These are phyloP conservation scores for Lagodon rhomboides DNA, from an alignment of 2,797 vertebrate genomes.

Conservation along the genomic window DNA sequence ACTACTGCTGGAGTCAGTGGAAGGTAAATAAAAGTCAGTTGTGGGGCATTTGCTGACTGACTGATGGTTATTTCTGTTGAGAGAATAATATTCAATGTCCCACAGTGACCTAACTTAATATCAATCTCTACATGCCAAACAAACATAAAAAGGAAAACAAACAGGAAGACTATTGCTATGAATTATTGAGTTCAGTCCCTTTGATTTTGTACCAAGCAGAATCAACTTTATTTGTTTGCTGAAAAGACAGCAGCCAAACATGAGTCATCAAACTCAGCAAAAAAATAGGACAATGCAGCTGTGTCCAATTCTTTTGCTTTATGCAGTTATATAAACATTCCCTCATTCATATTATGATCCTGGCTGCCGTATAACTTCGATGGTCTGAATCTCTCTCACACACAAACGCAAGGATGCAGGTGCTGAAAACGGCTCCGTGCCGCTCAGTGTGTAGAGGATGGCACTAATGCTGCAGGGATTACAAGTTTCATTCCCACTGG, in stretches of 20 bases:
- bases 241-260: background rate
- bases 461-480: conserved; percentile 5
- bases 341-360: background rate
- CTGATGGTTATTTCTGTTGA: background rate
- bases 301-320: background rate
- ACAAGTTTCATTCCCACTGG: conserved; percentile 9
- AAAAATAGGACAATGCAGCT: background rate
- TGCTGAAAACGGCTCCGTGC: background rate
- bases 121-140: background rate
- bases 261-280: background rate
- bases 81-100: background rate
- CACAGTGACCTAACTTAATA: background rate
- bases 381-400: conserved; percentile 1
- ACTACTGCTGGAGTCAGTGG: background rate
- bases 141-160: background rate
- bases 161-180: background rate
- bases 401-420: background rate
- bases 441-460: background rate
- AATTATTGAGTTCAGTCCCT: conserved; percentile 10
- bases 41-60: background rate
- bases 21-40: background rate
- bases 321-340: background rate
- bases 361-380: background rate
- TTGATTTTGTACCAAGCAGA: background rate
- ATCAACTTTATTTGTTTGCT: conserved; percentile 1